These are phyloP conservation scores for Hedya salicella DNA, from an alignment of 2,888 invertebrate genomes.

Conservation along the genomic window DNA sequence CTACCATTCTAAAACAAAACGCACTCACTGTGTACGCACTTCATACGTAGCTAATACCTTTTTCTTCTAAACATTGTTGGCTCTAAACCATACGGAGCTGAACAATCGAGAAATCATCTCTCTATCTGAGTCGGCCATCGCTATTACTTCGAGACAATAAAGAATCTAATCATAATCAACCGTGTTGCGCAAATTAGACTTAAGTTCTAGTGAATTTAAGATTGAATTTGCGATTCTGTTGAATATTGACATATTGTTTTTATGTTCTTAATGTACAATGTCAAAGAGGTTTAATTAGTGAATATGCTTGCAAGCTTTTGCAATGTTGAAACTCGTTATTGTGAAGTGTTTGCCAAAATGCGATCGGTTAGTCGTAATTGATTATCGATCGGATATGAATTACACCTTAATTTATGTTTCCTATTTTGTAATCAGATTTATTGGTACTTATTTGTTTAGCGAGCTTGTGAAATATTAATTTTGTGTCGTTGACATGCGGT, in stretches of 20 bases:
- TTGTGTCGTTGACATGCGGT: background rate
- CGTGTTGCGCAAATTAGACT: background rate
- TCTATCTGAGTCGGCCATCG: slow-evolving; percentile 28
- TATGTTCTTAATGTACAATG: slow-evolving; percentile 45
- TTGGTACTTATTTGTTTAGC: background rate
- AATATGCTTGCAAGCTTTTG: slow-evolving; percentile 52
- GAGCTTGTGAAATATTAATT: background rate
- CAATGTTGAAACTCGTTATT: slow-evolving; percentile 19
- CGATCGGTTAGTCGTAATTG: background rate
- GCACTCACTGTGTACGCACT: background rate
- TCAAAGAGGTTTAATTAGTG: slow-evolving; percentile 71
- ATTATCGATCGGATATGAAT: background rate
- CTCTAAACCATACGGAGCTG: slow-evolving; percentile 59
- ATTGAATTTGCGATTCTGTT: background rate
- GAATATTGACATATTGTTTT: background rate
- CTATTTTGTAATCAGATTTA: background rate
- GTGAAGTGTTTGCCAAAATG: slow-evolving; percentile 18
- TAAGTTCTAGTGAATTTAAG: background rate
- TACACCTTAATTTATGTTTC: background rate
- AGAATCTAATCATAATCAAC: background rate
- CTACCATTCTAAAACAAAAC: background rate
- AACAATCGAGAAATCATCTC: slow-evolving; percentile 76
- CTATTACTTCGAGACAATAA: slow-evolving; percentile 6
- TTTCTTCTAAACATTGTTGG: slow-evolving; percentile 15
- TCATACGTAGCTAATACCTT: background rate